phyloP scores from a whole-genome alignment of 2,888 invertebrate species.

The Meiosimyza platycephala region DNA sequence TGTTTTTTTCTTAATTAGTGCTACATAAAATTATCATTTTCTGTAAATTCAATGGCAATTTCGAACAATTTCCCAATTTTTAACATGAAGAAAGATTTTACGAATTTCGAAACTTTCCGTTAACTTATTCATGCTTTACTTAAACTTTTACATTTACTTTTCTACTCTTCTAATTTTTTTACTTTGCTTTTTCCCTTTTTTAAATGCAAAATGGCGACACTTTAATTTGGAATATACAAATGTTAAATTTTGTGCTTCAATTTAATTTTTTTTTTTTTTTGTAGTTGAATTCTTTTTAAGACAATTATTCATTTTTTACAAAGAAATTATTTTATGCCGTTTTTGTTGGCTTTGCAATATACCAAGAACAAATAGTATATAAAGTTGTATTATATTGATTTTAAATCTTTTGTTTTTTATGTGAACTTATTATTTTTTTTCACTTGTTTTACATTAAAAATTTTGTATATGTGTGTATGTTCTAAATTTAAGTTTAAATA shows the following conservation, averaged over 20 bases:
- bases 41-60: no score
- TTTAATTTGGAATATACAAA: slow-evolving; percentile 45
- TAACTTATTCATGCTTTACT: background rate
- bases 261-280: slow-evolving; percentile 40
- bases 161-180: slow-evolving; percentile 33
- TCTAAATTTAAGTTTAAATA: slow-evolving; percentile 18
- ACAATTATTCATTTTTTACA: slow-evolving; percentile 54
- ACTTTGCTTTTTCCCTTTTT: slow-evolving; percentile 45
- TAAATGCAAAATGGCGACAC: slow-evolving; percentile 67
- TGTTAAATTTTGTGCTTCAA: slow-evolving; percentile 47
- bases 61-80: no score
- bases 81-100: no score
- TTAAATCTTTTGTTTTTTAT: background rate
- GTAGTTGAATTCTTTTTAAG: slow-evolving; percentile 1
- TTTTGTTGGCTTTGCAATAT: slow-evolving; percentile 40
- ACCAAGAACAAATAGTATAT: no score
- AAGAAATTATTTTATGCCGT: slow-evolving; percentile 63
- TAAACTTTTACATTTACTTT: slow-evolving; percentile 45
- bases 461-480: slow-evolving; percentile 13
- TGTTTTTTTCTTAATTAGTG: slow-evolving; percentile 33
- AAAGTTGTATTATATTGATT: background rate
- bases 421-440: background rate
- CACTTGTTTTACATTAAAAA: slow-evolving; percentile 24
- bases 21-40: no score
- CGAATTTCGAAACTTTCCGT: no score